Percentiles rank a stretch among this genome's conserved stretches.
These are phyloP conservation scores for Delia radicum DNA, from an alignment of 1,140 invertebrate genomes.

Conservation along the genomic window DNA sequence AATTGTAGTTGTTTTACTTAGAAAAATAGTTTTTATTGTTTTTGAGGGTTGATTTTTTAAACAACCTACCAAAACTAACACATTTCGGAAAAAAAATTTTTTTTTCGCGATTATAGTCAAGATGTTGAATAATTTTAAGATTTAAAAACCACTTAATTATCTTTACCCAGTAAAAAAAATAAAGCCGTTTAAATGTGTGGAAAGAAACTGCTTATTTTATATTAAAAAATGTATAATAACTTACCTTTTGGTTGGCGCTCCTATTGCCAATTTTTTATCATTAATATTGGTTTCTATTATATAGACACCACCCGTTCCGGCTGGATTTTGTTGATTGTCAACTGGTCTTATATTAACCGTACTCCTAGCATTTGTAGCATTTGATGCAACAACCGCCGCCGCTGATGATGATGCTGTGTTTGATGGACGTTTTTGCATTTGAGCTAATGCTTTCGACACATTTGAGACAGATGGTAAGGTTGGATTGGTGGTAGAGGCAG, in stretches of 20 bases:
- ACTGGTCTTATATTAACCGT: conserved; percentile 11
- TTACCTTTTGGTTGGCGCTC: conserved; percentile 18
- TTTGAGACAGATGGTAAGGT: not conserved
- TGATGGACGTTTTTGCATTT: conserved; percentile 12
- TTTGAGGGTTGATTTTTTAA: too few species aligned
- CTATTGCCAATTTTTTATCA: conserved; percentile 21
- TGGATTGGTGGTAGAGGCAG: not conserved
- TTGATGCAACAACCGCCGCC: not conserved
- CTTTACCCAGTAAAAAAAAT: too few species aligned
- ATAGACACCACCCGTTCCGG: not conserved
- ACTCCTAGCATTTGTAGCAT: not conserved
- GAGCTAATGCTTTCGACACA: conserved; percentile 5
- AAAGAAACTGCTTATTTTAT: not conserved
- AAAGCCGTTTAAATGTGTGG: too few species aligned
- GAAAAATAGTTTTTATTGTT: too few species aligned
- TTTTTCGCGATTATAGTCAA: too few species aligned
- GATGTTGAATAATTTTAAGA: too few species aligned
- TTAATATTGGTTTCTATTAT: conserved; percentile 21
- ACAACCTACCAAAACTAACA: too few species aligned
- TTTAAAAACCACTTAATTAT: too few species aligned
- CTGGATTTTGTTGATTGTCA: not conserved
- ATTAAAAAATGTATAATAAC: too few species aligned
- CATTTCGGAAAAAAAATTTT: too few species aligned
- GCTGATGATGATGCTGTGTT: not conserved
- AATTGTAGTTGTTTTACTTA: too few species aligned